These are phyloP conservation scores for Catocala fraxini DNA, from an alignment of 2,888 invertebrate genomes.

Conservation along the genomic window DNA sequence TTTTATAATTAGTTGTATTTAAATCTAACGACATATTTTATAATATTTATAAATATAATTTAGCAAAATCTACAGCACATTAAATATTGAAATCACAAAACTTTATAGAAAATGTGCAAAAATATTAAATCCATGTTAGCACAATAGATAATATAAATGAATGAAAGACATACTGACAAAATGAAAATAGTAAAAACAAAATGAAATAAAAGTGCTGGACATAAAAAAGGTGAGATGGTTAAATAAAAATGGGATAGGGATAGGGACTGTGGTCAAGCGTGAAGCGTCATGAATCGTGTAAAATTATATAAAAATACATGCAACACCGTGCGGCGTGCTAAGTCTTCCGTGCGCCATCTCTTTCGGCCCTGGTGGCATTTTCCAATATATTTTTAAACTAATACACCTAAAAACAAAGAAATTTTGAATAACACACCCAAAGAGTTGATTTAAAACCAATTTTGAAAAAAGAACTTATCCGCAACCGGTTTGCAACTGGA, in stretches of 20 bases:
- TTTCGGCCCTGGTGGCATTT: constrained; percentile 86
- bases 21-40: no score
- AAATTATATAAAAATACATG: constrained; percentile 59
- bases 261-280: constrained; percentile 56
- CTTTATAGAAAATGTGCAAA: constrained; percentile 32
- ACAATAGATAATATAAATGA: constrained; percentile 33
- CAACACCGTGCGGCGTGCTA: constrained; percentile 72
- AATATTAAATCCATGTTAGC: constrained; percentile 33
- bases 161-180: constrained; percentile 14
- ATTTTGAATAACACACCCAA: constrained; percentile 61
- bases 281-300: constrained; percentile 54
- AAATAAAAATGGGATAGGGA: constrained; percentile 42
- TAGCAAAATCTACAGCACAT: constrained; percentile 22
- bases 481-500: not conserved
- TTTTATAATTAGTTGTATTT: no score
- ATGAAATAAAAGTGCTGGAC: constrained; percentile 45
- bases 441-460: constrained; percentile 34
- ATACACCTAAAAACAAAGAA: constrained; percentile 74
- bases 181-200: constrained; percentile 23
- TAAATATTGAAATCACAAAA: constrained; percentile 6
- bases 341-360: constrained; percentile 73
- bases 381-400: constrained; percentile 66
- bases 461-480: constrained; percentile 2
- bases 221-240: constrained; percentile 39
- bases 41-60: constrained; percentile 11